phyloP scores from a whole-genome alignment of 2,797 vertebrate genomes.

The Anguilla obscura region DNA sequence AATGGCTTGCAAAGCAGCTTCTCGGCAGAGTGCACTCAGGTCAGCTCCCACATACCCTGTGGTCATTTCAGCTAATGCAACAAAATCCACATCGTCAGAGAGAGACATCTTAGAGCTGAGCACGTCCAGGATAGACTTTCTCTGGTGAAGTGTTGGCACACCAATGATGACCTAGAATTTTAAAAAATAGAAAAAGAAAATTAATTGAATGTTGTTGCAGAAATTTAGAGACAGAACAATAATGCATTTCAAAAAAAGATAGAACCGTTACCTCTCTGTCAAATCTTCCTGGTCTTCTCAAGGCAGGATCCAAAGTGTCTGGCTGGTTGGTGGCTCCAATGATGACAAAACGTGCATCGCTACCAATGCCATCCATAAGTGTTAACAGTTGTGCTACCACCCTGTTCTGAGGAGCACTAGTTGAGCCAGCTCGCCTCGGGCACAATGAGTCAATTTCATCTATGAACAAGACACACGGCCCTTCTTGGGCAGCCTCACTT shows the following conservation, averaged over 20 bases:
- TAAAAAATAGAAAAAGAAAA: constrained; percentile 1
- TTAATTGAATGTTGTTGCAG: background rate
- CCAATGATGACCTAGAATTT: constrained; percentile 81
- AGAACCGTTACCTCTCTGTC: constrained; percentile 83
- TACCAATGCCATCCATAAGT: constrained; percentile 82
- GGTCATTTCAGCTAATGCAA: constrained; percentile 80
- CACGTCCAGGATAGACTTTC: constrained; percentile 79
- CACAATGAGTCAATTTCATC: constrained; percentile 91
- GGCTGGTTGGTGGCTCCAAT: constrained; percentile 89
- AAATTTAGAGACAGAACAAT: background rate
- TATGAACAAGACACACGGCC: constrained; percentile 85
- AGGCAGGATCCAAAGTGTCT: constrained; percentile 83
- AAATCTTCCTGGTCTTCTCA: constrained; percentile 89
- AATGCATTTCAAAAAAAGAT: background rate
- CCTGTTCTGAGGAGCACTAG: constrained; percentile 78
- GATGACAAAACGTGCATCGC: constrained; percentile 72
- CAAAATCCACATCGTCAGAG: constrained; percentile 67
- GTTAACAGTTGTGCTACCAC: constrained; percentile 91
- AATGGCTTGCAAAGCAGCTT: constrained; percentile 84
- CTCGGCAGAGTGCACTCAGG: constrained; percentile 87
- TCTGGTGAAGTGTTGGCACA: constrained; percentile 81
- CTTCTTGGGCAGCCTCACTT: constrained; percentile 68
- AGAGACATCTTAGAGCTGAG: constrained; percentile 80
- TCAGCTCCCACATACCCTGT: constrained; percentile 92
- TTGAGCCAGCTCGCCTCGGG: constrained; percentile 73